Evolutionary conservation across 2,113 vertebrate genomes (phyloP), one percentile per base, ranked within the genome.

Genomic region (Nannobrachium achirus): DNA sequence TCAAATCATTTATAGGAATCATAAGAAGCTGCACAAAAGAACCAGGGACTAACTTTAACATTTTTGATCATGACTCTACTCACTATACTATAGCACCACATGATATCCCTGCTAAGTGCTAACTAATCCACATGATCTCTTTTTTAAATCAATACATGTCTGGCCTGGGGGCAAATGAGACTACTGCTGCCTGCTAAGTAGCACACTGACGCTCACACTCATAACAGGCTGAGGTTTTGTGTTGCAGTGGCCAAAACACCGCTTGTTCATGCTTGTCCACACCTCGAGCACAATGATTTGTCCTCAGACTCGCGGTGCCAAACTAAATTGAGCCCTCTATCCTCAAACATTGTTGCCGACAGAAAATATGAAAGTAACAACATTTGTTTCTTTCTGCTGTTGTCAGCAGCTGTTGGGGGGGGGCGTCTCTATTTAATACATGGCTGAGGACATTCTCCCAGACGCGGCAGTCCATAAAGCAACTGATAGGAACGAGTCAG

Each of bases 401-500:
- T 44, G 61, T 81, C 75, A 75, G 64, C 71, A 58, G 75, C 75
- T 74, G 76, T 80, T 63, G 49, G 57, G 57, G n/a, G n/a, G n/a
- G 15, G 11, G 45, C 42, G 33, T 58, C 65, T 71, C 65, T 68
- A 77, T 79, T 79, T 74, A 75, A 69, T 65, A 50, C 69, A 76
- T 80, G 75, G n/a, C 75, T 63, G 66, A 56, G 56, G 57, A 50
- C 65, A 66, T 78, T 70, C 66, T 71, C 38, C 44, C 41, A 50
- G 73, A 78, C 53, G 19, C 41, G 64, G 42, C 51, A 33, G 63
- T 69, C 56, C 65, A 56, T 67, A 69, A 63, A 49, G 66, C 33
- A 41, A 40, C 20, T 39, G 38, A 49, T 20, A 55, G 57, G 53
- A 58, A 50, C 55, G 38, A 52, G 57, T 33, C 51, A 76, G 8